Conservation (phyloP, 2,797 vertebrate species). For the Muraenolepis orangiensis region DNA sequence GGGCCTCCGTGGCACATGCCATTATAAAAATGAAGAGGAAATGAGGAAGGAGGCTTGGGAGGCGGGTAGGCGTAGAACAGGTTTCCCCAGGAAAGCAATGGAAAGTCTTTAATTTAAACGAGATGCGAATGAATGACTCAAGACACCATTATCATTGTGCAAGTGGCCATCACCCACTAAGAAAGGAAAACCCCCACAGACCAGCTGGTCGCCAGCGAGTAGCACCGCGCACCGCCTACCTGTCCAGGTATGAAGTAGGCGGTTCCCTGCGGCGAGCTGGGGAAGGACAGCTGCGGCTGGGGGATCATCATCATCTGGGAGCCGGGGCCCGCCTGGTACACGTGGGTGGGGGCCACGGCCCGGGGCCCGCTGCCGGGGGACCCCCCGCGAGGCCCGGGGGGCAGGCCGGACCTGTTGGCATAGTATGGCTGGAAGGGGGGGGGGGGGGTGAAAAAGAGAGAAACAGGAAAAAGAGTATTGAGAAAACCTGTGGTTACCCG, state of each 20-base stretch:
- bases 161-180: too few relatives aligned
- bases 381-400: conserved; percentile 82
- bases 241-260: conserved; percentile 90
- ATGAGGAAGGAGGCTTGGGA: not conserved
- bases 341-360: conserved; percentile 86
- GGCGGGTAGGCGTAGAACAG: too few relatives aligned
- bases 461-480: not conserved
- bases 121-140: not conserved
- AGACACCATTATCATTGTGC: too few relatives aligned
- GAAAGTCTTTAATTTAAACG: not conserved
- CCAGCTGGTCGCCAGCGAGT: too few relatives aligned
- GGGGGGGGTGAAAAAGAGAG: not conserved
- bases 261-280: conserved; percentile 84
- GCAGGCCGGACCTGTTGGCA: conserved; percentile 83
- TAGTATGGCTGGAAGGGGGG: conserved; percentile 84
- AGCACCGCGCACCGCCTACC: too few relatives aligned
- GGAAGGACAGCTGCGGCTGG: conserved; percentile 84
- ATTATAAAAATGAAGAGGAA: too few relatives aligned
- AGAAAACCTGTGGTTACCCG: not conserved
- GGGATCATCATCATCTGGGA: conserved; percentile 99
- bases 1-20: not conserved
- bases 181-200: too few relatives aligned
- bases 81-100: not conserved
- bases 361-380: conserved; percentile 83
- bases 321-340: conserved; percentile 83